Evolutionary conservation across 1,140 invertebrate genomes (phyloP).

Genomic region (Druon quercuslanigerum): DNA sequence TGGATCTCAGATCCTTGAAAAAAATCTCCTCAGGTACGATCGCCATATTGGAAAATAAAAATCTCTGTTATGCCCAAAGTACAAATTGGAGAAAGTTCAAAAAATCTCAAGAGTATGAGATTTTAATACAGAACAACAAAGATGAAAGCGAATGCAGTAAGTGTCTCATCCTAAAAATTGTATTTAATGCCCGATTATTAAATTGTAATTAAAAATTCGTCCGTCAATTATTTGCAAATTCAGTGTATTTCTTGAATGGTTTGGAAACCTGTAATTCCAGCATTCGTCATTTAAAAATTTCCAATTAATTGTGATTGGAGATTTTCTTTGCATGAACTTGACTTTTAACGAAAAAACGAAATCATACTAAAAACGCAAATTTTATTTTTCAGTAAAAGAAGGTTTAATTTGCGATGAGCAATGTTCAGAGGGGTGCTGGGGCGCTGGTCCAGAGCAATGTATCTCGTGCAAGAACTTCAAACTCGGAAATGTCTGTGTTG

Average conservation of each 20-base stretch:
- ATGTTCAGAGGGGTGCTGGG: conserved; percentile 96
- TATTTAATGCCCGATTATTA: no score
- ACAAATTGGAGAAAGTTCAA: conserved; percentile 91
- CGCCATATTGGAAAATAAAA: conserved; percentile 90
- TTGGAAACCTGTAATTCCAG: no score
- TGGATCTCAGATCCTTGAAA: conserved; percentile 90
- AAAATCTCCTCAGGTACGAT: conserved; percentile 92
- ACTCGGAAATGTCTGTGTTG: conserved; percentile 87
- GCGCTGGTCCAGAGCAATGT: conserved; percentile 91
- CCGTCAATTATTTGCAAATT: no score
- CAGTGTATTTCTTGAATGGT: no score
- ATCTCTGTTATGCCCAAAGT: conserved; percentile 91
- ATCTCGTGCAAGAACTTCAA: conserved; percentile 90
- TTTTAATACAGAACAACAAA: conserved; percentile 83
- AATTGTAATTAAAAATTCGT: no score
- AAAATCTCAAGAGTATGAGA: conserved; percentile 83
- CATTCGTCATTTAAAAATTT: no score
- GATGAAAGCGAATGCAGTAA: conserved; percentile 84
- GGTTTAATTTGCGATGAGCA: conserved; percentile 90
- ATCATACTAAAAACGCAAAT: conserved; percentile 3
- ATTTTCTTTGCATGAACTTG: no score
- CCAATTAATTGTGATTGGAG: no score
- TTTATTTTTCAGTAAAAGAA: conserved; percentile 77
- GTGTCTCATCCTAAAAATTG: conserved; percentile 66
- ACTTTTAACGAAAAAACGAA: not conserved